A percentile compares a stretch with the other conserved stretches of the same genome.
These are phyloP conservation scores for Drosophila paracracens DNA, from an alignment of 2,888 invertebrate genomes.

Conservation along the genomic window DNA sequence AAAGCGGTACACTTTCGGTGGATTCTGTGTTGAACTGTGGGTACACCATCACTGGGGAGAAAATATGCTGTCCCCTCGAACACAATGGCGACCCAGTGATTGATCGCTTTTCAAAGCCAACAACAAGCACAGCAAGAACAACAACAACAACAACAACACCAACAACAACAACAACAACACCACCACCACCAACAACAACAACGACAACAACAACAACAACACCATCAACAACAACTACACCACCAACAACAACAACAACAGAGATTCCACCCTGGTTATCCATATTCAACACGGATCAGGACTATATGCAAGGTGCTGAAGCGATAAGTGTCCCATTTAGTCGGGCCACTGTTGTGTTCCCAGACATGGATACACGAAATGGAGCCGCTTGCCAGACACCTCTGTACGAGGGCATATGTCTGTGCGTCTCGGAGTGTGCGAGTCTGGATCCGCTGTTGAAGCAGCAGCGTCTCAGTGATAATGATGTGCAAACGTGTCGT, in stretches of 20 bases:
- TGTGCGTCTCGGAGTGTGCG: constrained; percentile 46
- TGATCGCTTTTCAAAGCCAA: not conserved
- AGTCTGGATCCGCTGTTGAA: constrained; percentile 42
- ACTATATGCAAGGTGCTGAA: constrained; percentile 35
- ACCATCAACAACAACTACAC: not conserved
- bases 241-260: constrained; percentile 1
- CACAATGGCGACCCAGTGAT: not conserved
- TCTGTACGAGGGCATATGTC: constrained; percentile 59
- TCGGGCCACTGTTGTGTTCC: constrained; percentile 4
- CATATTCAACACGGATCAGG: constrained; percentile 60
- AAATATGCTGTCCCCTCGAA: constrained; percentile 63
- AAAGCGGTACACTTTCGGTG: constrained; percentile 21
- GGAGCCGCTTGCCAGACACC: constrained; percentile 52
- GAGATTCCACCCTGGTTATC: constrained; percentile 37
- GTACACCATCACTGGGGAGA: constrained; percentile 52
- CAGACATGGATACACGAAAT: not conserved
- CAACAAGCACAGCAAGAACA: not conserved
- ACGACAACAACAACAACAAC: not conserved
- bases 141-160: not conserved
- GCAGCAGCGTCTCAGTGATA: constrained; percentile 47
- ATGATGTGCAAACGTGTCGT: constrained; percentile 54
- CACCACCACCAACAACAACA: not conserved
- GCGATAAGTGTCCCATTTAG: not conserved
- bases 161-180: constrained; percentile 2
- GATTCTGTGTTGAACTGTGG: constrained; percentile 48